Base-by-base conservation (phyloP, 2,888 invertebrate genomes). In the Drosophila prostipennis region DNA sequence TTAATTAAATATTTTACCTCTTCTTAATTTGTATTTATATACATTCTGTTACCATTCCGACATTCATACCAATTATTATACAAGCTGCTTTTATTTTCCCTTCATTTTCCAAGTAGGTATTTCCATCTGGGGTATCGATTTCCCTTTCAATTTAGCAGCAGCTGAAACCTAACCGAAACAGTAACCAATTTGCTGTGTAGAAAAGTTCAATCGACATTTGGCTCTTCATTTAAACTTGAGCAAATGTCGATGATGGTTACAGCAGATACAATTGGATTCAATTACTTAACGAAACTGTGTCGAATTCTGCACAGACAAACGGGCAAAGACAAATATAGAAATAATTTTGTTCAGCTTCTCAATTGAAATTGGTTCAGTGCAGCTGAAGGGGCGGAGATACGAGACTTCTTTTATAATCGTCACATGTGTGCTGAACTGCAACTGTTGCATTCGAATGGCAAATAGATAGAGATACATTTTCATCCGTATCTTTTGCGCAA, bases 221-320 rank as follows among this genome's bases (percentile, higher is more conserved):
- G 29, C 52, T 43, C 16, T 59, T 36, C 32, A 57, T 72, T 72
- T 40, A 19, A 39, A 46, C 51, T 56, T 56, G 19, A 42, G 54
- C 53, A 45, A 23, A 61, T 39, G 48, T 36, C 42, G 56, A 72
- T 51, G 54, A 55, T 71, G 54, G 73, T 54, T 65, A 57, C 73
- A 52, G 46, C 29, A n/a, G 36, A 65, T 40, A 56, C 72, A 83
- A 86, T 78, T 80, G 80, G 83, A 80, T 70, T 80, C 78, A 86
- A 80, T 80, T 86, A 76, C 84, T 69, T 76, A 78, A 76, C 40
- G 49, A 52, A 72, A 69, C 60, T 73, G 78, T 72, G 60, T 80
- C 72, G 59, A 77, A 68, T 72, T 74, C 67, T 58, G 55, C 45
- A 60, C 49, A 77, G 37, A 52, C 49, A 29, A 37, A 23, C 19